phyloP scores from a whole-genome alignment of 2,797 vertebrate genomes.

The Alouatta caraya region DNA sequence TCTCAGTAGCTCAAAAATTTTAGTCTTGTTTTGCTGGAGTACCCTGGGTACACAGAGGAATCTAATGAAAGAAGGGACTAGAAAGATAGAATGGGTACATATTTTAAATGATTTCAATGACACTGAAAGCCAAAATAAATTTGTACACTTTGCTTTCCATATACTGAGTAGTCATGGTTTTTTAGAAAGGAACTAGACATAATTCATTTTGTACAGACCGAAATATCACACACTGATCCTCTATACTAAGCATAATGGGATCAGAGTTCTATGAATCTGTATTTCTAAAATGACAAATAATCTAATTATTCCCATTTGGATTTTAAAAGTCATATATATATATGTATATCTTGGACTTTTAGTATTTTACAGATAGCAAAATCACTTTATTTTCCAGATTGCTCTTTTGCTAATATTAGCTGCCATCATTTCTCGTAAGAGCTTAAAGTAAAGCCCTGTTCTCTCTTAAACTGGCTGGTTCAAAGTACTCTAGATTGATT shows the following conservation, averaged over 20 bases:
- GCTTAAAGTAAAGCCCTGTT: neutral
- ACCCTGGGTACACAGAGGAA: neutral
- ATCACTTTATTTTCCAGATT: slow-evolving; percentile 25
- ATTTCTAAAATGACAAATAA: neutral
- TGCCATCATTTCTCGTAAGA: neutral
- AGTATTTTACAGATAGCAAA: slow-evolving; percentile 8
- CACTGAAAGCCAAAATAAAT: slow-evolving; percentile 12
- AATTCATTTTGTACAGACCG: neutral
- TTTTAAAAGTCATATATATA: neutral
- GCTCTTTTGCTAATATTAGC: neutral
- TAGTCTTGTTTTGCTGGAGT: neutral
- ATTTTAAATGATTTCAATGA: neutral
- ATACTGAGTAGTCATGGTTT: neutral
- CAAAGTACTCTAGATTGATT: neutral
- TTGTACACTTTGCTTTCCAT: neutral
- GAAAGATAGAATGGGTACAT: neutral
- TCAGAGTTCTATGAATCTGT: neutral
- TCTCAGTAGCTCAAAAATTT: neutral
- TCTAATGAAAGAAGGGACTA: neutral
- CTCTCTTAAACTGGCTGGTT: neutral
- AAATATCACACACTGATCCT: neutral
- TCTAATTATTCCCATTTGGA: neutral
- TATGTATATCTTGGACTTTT: neutral
- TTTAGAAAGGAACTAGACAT: neutral
- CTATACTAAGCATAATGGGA: neutral